Base-by-base conservation (phyloP, 2,888 invertebrate genomes). In the Eupithecia insigniata region DNA sequence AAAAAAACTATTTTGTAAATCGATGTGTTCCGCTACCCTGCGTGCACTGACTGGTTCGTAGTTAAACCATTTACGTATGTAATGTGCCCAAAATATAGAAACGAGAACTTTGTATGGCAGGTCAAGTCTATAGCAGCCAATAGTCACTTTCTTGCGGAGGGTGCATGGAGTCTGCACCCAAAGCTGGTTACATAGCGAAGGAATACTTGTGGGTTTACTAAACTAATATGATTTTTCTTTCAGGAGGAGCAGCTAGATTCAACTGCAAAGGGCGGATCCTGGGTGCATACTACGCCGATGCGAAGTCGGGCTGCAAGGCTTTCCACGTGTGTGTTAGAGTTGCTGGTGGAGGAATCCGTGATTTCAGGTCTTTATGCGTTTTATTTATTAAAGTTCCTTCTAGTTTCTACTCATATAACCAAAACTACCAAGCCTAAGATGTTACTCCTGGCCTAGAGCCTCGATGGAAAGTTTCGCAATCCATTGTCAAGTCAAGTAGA, bases 321-420 rank as follows among this genome's bases (percentile, higher is more conserved):
- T 98, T 98, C 92, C 98, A 98, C 88, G 97, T 98, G 74, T 98
- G 98, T 88, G 97, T 98, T 78, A 96, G 97, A 85, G 96, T 97
- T 58, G 96, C 97, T 51, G 98, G 97, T 79, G 95, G 96, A 66
- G 96, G 96, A 83, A 95, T 97, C 74, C 95, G 97, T 88, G 97
- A 97, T 92, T 97, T 96, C 95, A 96, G 97, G 74, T 74, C 43
- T 62, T 30, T 60, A 30, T 32, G n/a, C 30, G 10, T 30, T 60
- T 18, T 30, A 30, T 60, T 60, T 6, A 60, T 18, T 18, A 6
- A 28, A 8, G 7, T 60, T 28, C 2, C 0, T 60, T 18, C 7
- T 18, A 18, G 30, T 8, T 28, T 14, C 28, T 58, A 6, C 16
- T 2, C 6, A 58, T 0, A 58, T 22, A 2, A 3, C 22, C 10